Conservation (phyloP, 2,113 vertebrate genomes). For the Ictalurus punctatus region DNA sequence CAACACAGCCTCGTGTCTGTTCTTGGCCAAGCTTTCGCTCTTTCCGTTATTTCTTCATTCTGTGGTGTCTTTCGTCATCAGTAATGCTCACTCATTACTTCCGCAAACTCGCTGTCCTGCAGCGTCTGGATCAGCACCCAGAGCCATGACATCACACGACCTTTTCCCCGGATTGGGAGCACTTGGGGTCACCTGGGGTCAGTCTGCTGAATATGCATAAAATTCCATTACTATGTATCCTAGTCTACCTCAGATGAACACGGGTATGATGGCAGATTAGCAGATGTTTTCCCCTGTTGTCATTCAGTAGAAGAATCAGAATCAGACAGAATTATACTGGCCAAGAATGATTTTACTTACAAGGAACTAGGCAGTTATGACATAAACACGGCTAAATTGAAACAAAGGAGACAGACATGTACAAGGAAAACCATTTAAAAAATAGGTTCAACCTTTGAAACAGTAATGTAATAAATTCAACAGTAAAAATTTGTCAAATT, state of each 20-base stretch:
- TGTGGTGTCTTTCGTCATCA: background rate
- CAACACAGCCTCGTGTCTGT: background rate
- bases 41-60: constrained; percentile 41
- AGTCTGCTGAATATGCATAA: background rate
- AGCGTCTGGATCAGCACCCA: constrained; percentile 4
- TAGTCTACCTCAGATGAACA: background rate
- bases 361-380: no score
- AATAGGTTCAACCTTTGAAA: background rate
- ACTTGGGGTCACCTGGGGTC: constrained; percentile 43
- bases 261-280: background rate
- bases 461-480: no score
- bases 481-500: no score
- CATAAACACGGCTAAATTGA: background rate
- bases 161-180: constrained; percentile 48
- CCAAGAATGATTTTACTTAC: background rate
- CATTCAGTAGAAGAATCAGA: background rate
- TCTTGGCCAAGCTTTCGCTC: background rate
- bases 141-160: constrained; percentile 45
- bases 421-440: background rate
- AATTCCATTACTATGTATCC: background rate
- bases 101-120: background rate
- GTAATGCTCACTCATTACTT: constrained; percentile 5
- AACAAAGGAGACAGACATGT: background rate
- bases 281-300: background rate
- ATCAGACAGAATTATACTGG: background rate